phyloP scores from a whole-genome alignment of 2,113 vertebrate species.

The Pangasianodon gigas region DNA sequence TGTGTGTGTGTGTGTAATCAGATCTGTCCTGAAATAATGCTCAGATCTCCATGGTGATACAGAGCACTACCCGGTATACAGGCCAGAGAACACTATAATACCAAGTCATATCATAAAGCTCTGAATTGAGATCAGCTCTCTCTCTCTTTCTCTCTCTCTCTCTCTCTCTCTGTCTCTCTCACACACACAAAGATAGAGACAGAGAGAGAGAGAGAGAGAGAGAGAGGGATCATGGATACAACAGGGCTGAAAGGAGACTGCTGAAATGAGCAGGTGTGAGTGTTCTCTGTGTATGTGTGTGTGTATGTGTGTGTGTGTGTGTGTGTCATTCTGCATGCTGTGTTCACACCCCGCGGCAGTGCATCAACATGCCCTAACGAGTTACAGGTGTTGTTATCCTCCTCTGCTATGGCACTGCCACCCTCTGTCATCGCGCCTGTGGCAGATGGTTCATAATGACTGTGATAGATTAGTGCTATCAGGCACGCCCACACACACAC shows the following conservation, averaged over 20 bases:
- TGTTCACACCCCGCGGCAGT: conserved; percentile 46
- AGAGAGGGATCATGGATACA: not conserved
- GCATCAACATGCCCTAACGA: conserved; percentile 51
- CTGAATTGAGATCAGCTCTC: not conserved
- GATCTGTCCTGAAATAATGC: conserved; percentile 63
- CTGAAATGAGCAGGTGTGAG: conserved; percentile 42
- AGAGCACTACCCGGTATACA: conserved; percentile 44
- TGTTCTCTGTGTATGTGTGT: conserved; percentile 9
- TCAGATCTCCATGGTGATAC: conserved; percentile 75
- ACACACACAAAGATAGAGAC: conserved; percentile 4
- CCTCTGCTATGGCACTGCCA: conserved; percentile 47
- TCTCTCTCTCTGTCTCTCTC: too few species aligned
- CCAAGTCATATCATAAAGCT: conserved; percentile 23
- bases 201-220: not conserved
- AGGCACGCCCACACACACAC: conserved; percentile 37
- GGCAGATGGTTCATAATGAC: conserved; percentile 62
- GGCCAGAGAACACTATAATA: conserved; percentile 31
- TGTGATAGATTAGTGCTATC: conserved; percentile 53
- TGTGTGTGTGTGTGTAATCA: conserved; percentile 54
- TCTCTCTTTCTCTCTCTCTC: too few species aligned
- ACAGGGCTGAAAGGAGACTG: conserved; percentile 2
- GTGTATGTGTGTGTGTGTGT: conserved; percentile 32
- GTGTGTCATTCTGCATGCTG: conserved; percentile 31
- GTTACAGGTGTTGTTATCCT: conserved; percentile 50
- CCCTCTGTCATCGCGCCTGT: conserved; percentile 48